Evolutionary conservation across 2,113 vertebrate species (phyloP).

Genomic region (Phaethornis superciliosus): DNA sequence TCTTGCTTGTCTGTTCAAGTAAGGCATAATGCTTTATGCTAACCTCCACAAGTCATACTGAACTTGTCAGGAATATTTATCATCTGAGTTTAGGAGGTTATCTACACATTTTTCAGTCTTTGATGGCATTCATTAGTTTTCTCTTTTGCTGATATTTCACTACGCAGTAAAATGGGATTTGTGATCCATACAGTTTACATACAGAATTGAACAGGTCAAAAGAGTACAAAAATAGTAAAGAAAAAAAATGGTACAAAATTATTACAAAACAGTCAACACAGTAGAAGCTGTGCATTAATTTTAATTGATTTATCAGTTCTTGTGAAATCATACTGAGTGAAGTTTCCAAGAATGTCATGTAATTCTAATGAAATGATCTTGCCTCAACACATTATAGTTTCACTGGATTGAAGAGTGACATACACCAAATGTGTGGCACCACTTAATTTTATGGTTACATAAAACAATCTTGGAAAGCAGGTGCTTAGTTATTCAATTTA

Average conservation of each 20-base stretch:
- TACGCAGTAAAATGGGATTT: not conserved
- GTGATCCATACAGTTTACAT: not conserved
- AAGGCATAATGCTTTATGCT: not conserved
- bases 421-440: not conserved
- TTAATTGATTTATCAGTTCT: not conserved
- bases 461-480: not conserved
- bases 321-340: not conserved
- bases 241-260: no score
- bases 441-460: not conserved
- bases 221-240: no score
- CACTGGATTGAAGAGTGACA: not conserved
- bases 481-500: not conserved
- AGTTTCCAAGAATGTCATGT: not conserved
- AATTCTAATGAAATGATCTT: not conserved
- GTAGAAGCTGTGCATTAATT: not conserved
- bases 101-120: not conserved
- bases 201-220: not conserved
- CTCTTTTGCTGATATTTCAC: not conserved
- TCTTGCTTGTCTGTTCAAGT: slow-evolving; percentile 21
- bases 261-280: not conserved
- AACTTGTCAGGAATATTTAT: slow-evolving; percentile 4
- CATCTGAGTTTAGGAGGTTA: not conserved
- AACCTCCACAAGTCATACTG: not conserved
- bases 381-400: not conserved
- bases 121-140: not conserved